Base-by-base conservation (phyloP, 2,888 invertebrate species). In the Drosophila nigricruria region DNA sequence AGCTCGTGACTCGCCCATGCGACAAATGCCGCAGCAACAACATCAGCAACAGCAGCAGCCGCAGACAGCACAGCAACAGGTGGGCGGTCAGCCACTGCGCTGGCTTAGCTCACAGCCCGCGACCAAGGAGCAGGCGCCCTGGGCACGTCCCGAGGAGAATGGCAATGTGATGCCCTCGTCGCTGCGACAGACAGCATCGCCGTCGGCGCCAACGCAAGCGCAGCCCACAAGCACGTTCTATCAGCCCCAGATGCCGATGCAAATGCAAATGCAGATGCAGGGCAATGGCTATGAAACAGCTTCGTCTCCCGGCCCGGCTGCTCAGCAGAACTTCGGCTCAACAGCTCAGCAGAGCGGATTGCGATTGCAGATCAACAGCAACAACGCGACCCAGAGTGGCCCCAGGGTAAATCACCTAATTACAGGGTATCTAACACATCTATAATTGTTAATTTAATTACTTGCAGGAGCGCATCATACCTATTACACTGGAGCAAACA, bases 1-100 rank as follows among this genome's bases (percentile, higher is more conserved):
- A 5, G 81, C 84, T 34, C 89, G 91, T 52, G 90, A 91, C 30
- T 94, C 94, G 8, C 94, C 94, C 71, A 89, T 94, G 70, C 94
- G 94, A 18, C 93, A 94, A 73, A 93, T 94, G 49, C 94, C 94
- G 82, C 94, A 81, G 36, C 81, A 77, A 8, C 85, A 81, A 57
- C 88, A 82, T 8, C 81, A 78, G 32, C 81, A 81, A 57, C 88
- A 82, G 10, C 81, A 79, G 32, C 81, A 82, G 40, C 79, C 70
- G 49, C 86, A 80, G 27, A 73, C 70, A 49, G 80, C 14, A 27
- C 85, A 82, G 43, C 85, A 88, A 42, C 88, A 82, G 58, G 81
- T 81, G 54, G 91, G 85, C 67, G 88, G 87, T 4, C 90, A 91
- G 63, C 83, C 89, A 4, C 63, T 91, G 68, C 90, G 92, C 64